phyloP scores from a whole-genome alignment of 2,113 vertebrate genomes.

The Oreotragus oreotragus region DNA sequence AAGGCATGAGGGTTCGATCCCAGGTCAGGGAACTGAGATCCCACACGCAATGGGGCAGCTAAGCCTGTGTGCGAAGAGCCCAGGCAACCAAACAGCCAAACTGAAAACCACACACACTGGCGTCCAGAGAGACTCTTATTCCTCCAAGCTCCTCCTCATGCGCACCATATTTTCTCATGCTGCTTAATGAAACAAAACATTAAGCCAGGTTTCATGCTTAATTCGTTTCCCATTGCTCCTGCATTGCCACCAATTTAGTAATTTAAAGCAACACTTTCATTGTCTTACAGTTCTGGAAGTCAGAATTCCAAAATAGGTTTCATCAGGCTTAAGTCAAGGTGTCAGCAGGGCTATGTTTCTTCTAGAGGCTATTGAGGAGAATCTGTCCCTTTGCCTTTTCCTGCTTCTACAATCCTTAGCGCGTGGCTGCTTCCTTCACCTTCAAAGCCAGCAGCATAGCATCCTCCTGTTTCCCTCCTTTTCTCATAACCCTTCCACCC shows the following conservation, averaged over 20 bases:
- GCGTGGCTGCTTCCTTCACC: not conserved
- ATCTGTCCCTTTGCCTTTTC: not conserved
- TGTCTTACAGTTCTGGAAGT: not conserved
- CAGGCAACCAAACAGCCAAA: not conserved
- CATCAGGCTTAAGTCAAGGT: not conserved
- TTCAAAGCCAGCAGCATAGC: not conserved
- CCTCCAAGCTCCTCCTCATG: not conserved
- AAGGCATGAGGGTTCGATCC: not conserved
- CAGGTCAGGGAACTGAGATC: not conserved
- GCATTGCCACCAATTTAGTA: not conserved
- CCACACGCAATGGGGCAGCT: not conserved
- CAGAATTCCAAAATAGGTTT: not conserved
- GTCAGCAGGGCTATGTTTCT: not conserved
- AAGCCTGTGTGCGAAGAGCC: not conserved
- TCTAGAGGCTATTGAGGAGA: not conserved
- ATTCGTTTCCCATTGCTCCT: not conserved
- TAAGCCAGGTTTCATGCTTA: not conserved
- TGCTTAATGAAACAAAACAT: not conserved
- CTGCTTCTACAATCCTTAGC: not conserved
- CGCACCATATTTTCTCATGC: not conserved
- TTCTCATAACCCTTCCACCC: not conserved
- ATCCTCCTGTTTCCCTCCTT: not conserved
- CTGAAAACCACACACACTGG: not conserved
- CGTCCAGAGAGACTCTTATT: not conserved
- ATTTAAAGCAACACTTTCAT: not conserved